Base-by-base conservation (phyloP, 2,888 invertebrate genomes). In the Carterocephalus palaemon region DNA sequence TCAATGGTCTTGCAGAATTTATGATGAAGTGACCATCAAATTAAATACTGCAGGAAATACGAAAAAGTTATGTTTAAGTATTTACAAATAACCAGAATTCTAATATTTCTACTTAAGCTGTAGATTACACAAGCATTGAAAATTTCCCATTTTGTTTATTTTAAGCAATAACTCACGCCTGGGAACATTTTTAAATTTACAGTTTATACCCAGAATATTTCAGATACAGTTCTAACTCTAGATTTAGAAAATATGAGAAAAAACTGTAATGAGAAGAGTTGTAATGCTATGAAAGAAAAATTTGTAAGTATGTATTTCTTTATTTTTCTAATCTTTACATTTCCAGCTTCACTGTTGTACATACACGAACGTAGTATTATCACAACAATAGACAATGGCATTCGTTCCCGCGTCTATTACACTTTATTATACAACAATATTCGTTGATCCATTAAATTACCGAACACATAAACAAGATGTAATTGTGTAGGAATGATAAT, bases 341-440 rank as follows among this genome's bases (percentile, higher is more conserved):
- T n/a, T n/a, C n/a, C n/a, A n/a, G n/a, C n/a, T n/a, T n/a, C n/a
- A 6, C 22, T 22, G 28, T 22, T 43, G 22, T 22, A n/a, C n/a
- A n/a, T 28, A 43, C n/a, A 34, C 42, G 43, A 23, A 36, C 43
- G 36, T 36, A 43, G 29, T 23, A 45, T 80, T 78, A 79, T 65
- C 67, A 65, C 59, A 74, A 82, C 82, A 83, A 83, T 82, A 65
- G 68, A 80, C 82, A 79, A 81, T 77, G 56, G 71, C 56, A 17
- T 10, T 12, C 56, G 65, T 83, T 84, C 82, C 75, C 84, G 83
- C 80, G 77, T 68, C 72, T 77, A 74, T 84, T 83, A 81, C 75
- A 70, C 67, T 63, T 70, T 70, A 66, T 84, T 83, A 82, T 75
- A 80, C 78, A 82, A 80, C 78, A 82, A 82, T 72, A 76, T 68